These are phyloP conservation scores for Cephus nigrinus DNA, from an alignment of 2,888 invertebrate species.

Conservation along the genomic window DNA sequence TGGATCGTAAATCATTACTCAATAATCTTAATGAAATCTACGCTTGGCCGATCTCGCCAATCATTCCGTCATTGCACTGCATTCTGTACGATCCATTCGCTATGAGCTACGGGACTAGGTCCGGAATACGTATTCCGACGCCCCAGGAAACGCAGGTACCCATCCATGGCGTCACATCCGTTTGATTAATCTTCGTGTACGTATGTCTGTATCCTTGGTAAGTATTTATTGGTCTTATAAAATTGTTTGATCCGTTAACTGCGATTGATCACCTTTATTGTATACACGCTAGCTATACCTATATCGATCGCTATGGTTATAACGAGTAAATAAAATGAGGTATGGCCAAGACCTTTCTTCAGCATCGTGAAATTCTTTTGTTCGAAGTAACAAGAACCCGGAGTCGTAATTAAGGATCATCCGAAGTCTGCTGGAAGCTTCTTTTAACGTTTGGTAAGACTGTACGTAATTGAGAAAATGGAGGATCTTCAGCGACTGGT, in stretches of 20 bases:
- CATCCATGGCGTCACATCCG: slow-evolving; percentile 49
- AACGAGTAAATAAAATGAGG: background rate
- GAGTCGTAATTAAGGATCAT: background rate
- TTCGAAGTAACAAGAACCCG: background rate
- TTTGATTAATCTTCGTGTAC: slow-evolving; percentile 26
- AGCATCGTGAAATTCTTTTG: background rate
- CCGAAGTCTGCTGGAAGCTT: background rate
- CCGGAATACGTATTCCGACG: background rate
- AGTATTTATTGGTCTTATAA: background rate
- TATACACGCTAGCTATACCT: slow-evolving; percentile 13
- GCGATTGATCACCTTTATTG: background rate
- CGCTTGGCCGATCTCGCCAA: background rate
- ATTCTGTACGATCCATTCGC: background rate
- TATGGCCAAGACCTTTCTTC: background rate
- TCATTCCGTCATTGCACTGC: background rate
- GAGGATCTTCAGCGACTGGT: background rate
- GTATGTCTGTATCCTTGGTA: background rate
- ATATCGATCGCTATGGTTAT: background rate
- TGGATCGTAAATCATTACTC: slow-evolving; percentile 12
- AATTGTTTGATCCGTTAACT: background rate
- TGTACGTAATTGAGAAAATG: background rate
- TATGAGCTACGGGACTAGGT: background rate
- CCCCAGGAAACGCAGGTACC: slow-evolving; percentile 1
- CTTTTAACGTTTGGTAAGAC: background rate
- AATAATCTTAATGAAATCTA: slow-evolving; percentile 16